Evolutionary conservation across 1,140 invertebrate genomes (phyloP).

Genomic region (Rhopalosiphum maidis): DNA sequence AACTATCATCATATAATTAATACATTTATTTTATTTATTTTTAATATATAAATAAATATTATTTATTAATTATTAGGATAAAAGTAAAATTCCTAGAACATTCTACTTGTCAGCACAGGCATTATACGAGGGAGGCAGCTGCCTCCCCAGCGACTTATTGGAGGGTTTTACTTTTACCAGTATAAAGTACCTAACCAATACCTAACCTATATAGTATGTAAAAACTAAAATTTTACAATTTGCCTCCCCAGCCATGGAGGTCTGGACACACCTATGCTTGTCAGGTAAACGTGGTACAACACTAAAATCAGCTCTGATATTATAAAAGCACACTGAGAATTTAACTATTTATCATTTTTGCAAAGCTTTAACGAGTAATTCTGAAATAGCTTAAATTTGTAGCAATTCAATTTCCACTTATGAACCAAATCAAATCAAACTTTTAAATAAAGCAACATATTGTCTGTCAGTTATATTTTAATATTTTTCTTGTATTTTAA

Average conservation of each 20-base stretch:
- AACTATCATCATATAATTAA: neutral
- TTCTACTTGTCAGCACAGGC: too few species aligned
- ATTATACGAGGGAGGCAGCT: too few species aligned
- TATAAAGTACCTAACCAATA: too few species aligned
- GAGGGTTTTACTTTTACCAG: too few species aligned
- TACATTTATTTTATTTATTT: too few species aligned
- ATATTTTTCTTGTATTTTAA: neutral
- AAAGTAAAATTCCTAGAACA: too few species aligned
- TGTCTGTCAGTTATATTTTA: neutral
- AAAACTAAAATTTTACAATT: too few species aligned
- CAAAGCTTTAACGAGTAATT: neutral
- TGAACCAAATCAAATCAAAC: neutral
- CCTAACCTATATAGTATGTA: too few species aligned
- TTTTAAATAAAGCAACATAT: neutral
- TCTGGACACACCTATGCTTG: neutral
- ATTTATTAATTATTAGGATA: too few species aligned
- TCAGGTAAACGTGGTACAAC: neutral
- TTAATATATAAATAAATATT: too few species aligned
- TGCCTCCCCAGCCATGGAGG: too few species aligned
- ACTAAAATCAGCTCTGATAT: neutral
- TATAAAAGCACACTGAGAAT: neutral
- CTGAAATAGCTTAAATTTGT: neutral
- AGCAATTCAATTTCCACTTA: slow-evolving; percentile 1
- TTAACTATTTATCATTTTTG: neutral
- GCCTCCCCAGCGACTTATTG: too few species aligned